A percentile compares a stretch with the other conserved stretches of the same genome.
Evolutionary conservation across 1,140 invertebrate genomes (phyloP).

Genomic region (Drosophila parvula): DNA sequence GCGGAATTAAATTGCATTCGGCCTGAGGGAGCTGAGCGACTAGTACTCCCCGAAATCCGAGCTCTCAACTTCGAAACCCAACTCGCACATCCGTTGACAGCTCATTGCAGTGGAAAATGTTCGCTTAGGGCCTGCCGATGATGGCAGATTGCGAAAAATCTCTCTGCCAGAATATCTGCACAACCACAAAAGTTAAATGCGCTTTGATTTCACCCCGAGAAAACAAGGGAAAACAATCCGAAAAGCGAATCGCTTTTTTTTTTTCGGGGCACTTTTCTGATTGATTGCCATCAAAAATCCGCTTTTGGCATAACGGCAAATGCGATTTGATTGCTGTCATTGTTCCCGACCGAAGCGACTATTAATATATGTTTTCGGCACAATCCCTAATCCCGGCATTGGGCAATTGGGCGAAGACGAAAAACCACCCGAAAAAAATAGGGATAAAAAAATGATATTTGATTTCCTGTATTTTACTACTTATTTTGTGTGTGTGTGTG

Average conservation of each 20-base stretch:
- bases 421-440: conserved; percentile 43
- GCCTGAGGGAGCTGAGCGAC: neutral
- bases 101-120: conserved; percentile 20
- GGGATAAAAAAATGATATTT: conserved; percentile 56
- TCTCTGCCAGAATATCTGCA: conserved; percentile 22
- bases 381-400: conserved; percentile 63
- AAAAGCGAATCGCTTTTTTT: conserved; percentile 40
- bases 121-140: conserved; percentile 48
- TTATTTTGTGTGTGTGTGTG: conserved; percentile 42
- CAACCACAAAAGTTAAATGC: conserved; percentile 78
- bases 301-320: conserved; percentile 76
- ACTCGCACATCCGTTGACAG: conserved; percentile 29
- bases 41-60: neutral
- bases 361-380: conserved; percentile 80
- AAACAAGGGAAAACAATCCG: conserved; percentile 52
- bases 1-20: conserved; percentile 1
- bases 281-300: conserved; percentile 79
- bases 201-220: conserved; percentile 73
- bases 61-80: neutral
- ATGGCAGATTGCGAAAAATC: conserved; percentile 33
- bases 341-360: conserved; percentile 39
- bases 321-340: conserved; percentile 77
- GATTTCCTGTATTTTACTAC: conserved; percentile 49
- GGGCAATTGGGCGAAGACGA: conserved; percentile 66
- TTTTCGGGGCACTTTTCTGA: conserved; percentile 61